Base-by-base conservation (phyloP, 2,797 vertebrate species). In the Danionella dracula region DNA sequence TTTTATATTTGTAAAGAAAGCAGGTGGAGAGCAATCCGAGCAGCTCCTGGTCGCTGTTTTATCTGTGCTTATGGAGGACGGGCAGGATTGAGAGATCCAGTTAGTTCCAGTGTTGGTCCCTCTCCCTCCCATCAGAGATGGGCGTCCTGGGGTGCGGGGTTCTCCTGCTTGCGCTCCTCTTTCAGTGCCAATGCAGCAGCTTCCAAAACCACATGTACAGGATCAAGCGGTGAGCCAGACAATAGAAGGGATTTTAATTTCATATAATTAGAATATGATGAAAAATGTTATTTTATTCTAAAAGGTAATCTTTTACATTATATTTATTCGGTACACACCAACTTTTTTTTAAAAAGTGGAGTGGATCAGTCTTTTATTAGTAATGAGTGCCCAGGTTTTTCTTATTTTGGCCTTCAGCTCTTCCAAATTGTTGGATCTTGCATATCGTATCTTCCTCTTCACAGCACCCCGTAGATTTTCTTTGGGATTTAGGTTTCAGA, bases 151-250 rank as follows among this genome's bases (percentile, higher is more conserved):
- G 85, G 73, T 84, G 78, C 74, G 81, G 80, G 70, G 58, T 89
- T 71, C 54, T 92, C 19, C 32, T 90, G 19, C 70, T 92, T 17
- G 77, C 89, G 12, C 79, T 94, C 37, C 54, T 90, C 76, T 81
- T 83, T 78, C 88, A 85, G 48, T 85, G 87, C 83, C 75, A 85
- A 79, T 84, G 90, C 66, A 55, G 71, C 48, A 57, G 78, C 51
- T 84, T 83, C 78, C 86, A 84, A 73, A 85, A 76, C 66, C 78
- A 88, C 3, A 83, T 91, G 34, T 68, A 88, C 37, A 80, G 87
- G 73, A 88, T 89, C 40, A 91, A 91, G 81, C 93, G 94, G 95
- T 97, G 81, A 72, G 90, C 83, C 9, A n/a, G n/a, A n/a, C n/a
- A n/a, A n/a, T n/a, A n/a, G n/a, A n/a, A n/a, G n/a, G n/a, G n/a